These are phyloP conservation scores for Drosophila varians DNA, from an alignment of 1,140 invertebrate species.

Conservation along the genomic window DNA sequence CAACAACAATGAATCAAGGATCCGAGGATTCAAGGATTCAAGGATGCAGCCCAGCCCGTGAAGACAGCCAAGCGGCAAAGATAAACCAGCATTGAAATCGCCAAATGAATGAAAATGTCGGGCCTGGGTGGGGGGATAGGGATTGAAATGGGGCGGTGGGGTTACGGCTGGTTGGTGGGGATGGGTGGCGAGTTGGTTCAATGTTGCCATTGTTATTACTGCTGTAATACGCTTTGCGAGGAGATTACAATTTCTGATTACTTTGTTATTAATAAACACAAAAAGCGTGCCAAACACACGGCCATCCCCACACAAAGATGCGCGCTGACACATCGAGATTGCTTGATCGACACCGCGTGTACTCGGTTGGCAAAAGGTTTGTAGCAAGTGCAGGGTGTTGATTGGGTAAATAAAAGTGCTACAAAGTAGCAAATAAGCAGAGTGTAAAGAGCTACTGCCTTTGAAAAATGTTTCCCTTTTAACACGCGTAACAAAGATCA, in stretches of 20 bases:
- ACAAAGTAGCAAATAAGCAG: not conserved
- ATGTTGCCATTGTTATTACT: conserved; percentile 73
- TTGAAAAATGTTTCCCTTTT: too few relatives aligned
- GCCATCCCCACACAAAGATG: conserved; percentile 18
- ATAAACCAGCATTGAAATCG: conserved; percentile 51
- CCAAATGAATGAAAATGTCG: conserved; percentile 29
- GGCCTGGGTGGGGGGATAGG: too few relatives aligned
- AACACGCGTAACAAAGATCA: too few relatives aligned
- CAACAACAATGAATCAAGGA: conserved; percentile 43
- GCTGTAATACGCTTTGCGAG: conserved; percentile 76
- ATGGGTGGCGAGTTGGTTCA: conserved; percentile 12
- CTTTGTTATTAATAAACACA: conserved; percentile 82
- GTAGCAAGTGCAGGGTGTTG: not conserved
- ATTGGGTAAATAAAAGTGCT: not conserved
- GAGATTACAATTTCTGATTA: conserved; percentile 81
- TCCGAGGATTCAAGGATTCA: conserved; percentile 27
- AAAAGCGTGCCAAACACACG: conserved; percentile 60
- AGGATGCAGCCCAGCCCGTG: conserved; percentile 46
- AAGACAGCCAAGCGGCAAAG: conserved; percentile 34
- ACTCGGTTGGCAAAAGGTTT: conserved; percentile 8
- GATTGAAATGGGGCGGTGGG: conserved; percentile 2
- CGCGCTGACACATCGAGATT: conserved; percentile 19
- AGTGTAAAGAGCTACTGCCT: too few relatives aligned
- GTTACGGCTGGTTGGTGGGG: not conserved
- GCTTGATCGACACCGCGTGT: conserved; percentile 18